Conservation (phyloP, 2,888 invertebrate species). For the Cryptosula pallasiana region DNA sequence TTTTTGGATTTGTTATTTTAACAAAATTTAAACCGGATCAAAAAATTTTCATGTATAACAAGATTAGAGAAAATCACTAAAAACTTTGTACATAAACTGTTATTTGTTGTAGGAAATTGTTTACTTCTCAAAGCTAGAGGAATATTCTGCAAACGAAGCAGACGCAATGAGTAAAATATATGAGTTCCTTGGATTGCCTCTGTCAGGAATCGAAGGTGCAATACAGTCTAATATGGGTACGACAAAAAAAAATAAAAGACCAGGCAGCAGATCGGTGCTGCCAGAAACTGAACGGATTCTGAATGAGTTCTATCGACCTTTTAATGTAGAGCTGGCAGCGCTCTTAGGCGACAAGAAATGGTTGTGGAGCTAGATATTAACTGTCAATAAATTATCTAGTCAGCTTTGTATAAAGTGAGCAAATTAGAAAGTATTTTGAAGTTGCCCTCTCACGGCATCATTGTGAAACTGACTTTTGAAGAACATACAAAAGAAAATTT, state of each 20-base stretch:
- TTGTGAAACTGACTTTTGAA: too few species aligned
- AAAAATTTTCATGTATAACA: too few species aligned
- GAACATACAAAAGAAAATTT: too few species aligned
- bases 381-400: too few species aligned
- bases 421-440: too few species aligned
- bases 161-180: neutral
- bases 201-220: neutral
- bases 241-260: neutral
- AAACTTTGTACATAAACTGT: too few species aligned
- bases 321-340: neutral
- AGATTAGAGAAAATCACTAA: too few species aligned
- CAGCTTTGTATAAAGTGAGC: too few species aligned
- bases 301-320: neutral
- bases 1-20: too few species aligned
- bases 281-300: neutral
- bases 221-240: neutral
- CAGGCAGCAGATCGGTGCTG: neutral
- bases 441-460: too few species aligned
- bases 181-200: neutral
- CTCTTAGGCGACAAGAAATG: neutral
- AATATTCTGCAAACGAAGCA: neutral
- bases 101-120: neutral
- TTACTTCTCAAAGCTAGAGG: neutral
- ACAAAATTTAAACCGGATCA: too few species aligned
- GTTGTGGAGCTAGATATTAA: too few species aligned